Evolutionary conservation across 2,113 vertebrate species (phyloP), one percentile per base, ranked within the genome.

Genomic region (Verasper variegatus): DNA sequence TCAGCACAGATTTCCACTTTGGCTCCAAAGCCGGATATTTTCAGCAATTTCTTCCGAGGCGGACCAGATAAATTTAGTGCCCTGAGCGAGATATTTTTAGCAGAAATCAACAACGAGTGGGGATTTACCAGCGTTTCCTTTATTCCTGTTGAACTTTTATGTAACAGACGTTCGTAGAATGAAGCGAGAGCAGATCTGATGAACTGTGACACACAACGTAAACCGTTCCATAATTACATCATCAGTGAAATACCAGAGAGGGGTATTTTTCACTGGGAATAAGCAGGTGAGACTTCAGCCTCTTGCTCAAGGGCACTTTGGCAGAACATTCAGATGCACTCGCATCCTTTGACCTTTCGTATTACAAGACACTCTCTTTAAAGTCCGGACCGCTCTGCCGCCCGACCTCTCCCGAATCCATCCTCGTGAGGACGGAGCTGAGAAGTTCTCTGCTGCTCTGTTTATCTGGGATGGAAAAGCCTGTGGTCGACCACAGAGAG

Each of bases 41-140:
- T 61, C 61, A 81, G 82, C 76, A 59, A 71, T 84, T 83, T 87
- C 55, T 63, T 90, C 71, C 2, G 42, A 83, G 71, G 75, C 68
- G 37, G 71, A 72, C 26, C 4, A 63, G 88, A 86, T 91, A 92
- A 77, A 90, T 92, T 88, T 91, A 92, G 89, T 63, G 51, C 59
- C 14, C 49, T 37, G 42, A 80, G 64, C 57, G 2, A 69, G 62
- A 58, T 92, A 91, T 90, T 89, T 88, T 86, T 90, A 87, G 85
- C 21, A 45, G 66, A 67, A 67, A 71, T 67, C 74, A 82, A 77
- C 67, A 87, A 78, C 42, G 54, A 85, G 83, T 11, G 23, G 76
- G 86, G 83, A 90, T 84, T 85, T 86, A 86, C 87, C 76, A 70
- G 1, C 7, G 8, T 23, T 20, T 12, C 67, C 61, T 60, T 54